Evolutionary conservation across 2,113 vertebrate species (phyloP).

Genomic region (Phoenicopterus ruber): DNA sequence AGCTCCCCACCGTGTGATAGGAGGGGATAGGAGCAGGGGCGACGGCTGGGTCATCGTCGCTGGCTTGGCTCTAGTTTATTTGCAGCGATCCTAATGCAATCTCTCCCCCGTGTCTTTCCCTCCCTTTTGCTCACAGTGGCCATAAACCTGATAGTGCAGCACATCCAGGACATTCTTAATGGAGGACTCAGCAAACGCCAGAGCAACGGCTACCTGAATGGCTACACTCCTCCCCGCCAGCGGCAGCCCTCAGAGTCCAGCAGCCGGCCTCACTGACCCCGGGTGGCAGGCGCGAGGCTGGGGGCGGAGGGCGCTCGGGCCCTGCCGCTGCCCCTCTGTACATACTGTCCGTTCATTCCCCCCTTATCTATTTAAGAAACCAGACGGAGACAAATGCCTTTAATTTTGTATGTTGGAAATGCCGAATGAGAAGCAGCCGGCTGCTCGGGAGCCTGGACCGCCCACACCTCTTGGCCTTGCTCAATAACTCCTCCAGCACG

Average conservation of each 20-base stretch:
- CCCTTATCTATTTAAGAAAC: constrained; percentile 70
- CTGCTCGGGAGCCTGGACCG: constrained; percentile 11
- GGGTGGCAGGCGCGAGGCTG: background rate
- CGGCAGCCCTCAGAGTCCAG: constrained; percentile 88
- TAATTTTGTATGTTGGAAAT: constrained; percentile 60
- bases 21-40: background rate
- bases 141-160: constrained; percentile 98
- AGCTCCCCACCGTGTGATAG: background rate
- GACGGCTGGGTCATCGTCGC: background rate
- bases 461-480: constrained; percentile 50
- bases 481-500: constrained; percentile 51
- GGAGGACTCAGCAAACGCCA: constrained; percentile 90
- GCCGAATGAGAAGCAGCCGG: constrained; percentile 31
- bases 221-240: constrained; percentile 81
- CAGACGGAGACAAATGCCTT: constrained; percentile 62
- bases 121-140: constrained; percentile 80
- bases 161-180: constrained; percentile 97
- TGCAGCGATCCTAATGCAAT: background rate
- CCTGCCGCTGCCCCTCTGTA: constrained; percentile 11
- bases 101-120: background rate
- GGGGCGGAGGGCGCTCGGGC: background rate
- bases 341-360: constrained; percentile 33
- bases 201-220: constrained; percentile 84
- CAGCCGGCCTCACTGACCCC: constrained; percentile 92
- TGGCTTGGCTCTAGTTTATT: background rate